Conservation (phyloP, 2,113 vertebrate genomes). For the Barbus barbus region DNA sequence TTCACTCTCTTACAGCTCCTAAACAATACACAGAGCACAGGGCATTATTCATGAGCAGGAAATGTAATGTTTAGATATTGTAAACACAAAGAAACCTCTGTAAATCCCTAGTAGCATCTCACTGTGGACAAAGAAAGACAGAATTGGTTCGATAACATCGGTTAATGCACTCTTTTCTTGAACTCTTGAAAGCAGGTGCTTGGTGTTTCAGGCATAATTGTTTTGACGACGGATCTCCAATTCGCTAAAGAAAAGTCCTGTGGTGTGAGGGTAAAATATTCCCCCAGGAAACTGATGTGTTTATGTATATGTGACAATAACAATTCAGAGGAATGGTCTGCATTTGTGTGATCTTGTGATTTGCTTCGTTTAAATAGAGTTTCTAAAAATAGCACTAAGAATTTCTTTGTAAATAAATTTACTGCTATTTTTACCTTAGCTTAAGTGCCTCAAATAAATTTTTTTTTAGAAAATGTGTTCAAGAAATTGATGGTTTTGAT, state of each 20-base stretch:
- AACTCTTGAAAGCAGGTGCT: neutral
- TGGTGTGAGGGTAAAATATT: neutral
- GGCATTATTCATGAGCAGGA: constrained; percentile 9
- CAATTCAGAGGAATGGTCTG: neutral
- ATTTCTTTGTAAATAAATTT: too few species aligned
- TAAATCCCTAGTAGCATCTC: constrained; percentile 4
- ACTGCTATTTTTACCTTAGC: neutral
- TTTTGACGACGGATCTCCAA: neutral
- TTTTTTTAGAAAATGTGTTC: too few species aligned
- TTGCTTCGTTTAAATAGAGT: neutral
- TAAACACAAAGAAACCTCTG: constrained; percentile 25
- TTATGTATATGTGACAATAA: neutral
- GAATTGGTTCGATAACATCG: constrained; percentile 24
- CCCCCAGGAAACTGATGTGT: neutral
- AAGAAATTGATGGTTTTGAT: too few species aligned
- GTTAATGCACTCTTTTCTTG: constrained; percentile 16
- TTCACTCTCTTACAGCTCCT: neutral
- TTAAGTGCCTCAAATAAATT: too few species aligned
- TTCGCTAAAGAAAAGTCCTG: neutral
- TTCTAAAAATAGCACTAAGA: neutral
- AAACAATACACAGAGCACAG: constrained; percentile 11
- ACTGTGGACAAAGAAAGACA: neutral
- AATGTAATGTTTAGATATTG: constrained; percentile 10
- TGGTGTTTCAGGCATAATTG: neutral
- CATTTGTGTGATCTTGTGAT: neutral